A percentile compares a stretch with the other conserved stretches of the same genome.
Evolutionary conservation across 2,113 vertebrate genomes (phyloP).

Genomic region (Seriola dumerili): DNA sequence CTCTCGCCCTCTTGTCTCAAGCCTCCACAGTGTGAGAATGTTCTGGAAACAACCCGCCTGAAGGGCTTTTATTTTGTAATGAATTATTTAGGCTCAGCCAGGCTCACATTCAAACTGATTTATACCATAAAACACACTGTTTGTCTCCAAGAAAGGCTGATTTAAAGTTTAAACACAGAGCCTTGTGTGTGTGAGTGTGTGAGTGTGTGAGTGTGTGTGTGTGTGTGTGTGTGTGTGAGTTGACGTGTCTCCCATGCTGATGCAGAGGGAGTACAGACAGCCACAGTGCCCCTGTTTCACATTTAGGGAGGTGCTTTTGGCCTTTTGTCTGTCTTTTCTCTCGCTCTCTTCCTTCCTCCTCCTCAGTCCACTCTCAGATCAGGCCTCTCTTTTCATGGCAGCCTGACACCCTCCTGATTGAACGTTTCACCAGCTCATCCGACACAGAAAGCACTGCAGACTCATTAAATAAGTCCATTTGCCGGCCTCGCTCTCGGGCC

Average conservation of each 20-base stretch:
- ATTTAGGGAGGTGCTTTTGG: conserved; percentile 54
- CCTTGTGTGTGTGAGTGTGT: neutral
- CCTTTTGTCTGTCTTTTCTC: conserved; percentile 62
- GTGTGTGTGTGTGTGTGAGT: conserved; percentile 21
- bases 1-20: conserved; percentile 15
- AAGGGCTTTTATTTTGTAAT: conserved; percentile 34
- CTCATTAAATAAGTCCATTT: conserved; percentile 14
- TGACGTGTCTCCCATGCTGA: conserved; percentile 79
- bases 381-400: neutral
- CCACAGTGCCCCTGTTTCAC: conserved; percentile 63
- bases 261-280: conserved; percentile 56
- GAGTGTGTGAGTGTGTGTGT: conserved; percentile 33
- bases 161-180: conserved; percentile 50
- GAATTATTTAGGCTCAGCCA: conserved; percentile 62
- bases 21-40: conserved; percentile 61
- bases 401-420: conserved; percentile 9
- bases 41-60: conserved; percentile 72
- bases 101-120: conserved; percentile 1
- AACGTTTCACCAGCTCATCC: conserved; percentile 3
- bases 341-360: conserved; percentile 21
- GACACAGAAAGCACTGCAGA: conserved; percentile 2
- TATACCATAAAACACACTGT: neutral
- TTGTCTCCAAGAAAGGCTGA: neutral
- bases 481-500: neutral
- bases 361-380: neutral